A percentile compares a stretch with the other conserved stretches of the same genome.
phyloP scores from a whole-genome alignment of 2,113 vertebrate species.

The Stegastes partitus region DNA sequence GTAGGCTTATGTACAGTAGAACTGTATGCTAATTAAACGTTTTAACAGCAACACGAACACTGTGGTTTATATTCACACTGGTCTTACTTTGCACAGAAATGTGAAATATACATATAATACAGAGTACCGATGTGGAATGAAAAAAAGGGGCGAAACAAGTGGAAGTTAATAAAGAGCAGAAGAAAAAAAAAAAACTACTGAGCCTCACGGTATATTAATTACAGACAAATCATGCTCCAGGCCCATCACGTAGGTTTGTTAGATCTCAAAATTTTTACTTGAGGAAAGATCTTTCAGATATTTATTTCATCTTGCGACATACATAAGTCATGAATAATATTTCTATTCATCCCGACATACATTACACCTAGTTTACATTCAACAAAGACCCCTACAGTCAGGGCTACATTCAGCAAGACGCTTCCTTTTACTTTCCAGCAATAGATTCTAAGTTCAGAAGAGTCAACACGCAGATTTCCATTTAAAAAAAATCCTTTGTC shows the following conservation, averaged over 20 bases:
- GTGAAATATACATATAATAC: conserved; percentile 66
- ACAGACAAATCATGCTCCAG: conserved; percentile 52
- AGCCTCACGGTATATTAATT: conserved; percentile 60
- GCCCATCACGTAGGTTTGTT: conserved; percentile 46
- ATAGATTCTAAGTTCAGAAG: conserved; percentile 38
- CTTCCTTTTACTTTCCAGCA: conserved; percentile 34
- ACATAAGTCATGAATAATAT: conserved; percentile 68
- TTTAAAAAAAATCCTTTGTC: conserved; percentile 30
- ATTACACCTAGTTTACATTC: conserved; percentile 77
- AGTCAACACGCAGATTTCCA: conserved; percentile 45
- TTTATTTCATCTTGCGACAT: conserved; percentile 60
- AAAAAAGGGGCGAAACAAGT: conserved; percentile 23
- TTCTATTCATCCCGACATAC: conserved; percentile 63
- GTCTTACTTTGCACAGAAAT: conserved; percentile 62
- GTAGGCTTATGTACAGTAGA: conserved; percentile 80
- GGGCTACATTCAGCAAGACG: conserved; percentile 73
- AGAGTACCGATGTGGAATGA: conserved; percentile 41
- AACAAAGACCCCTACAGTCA: conserved; percentile 55
- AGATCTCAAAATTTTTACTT: conserved; percentile 34
- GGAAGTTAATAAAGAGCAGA: conserved; percentile 39
- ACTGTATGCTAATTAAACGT: conserved; percentile 78
- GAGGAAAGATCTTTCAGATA: conserved; percentile 52
- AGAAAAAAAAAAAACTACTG: conserved; percentile 13
- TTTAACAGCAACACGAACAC: conserved; percentile 71
- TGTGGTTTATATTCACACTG: conserved; percentile 64